Evolutionary conservation across 1,140 invertebrate genomes (phyloP).

Genomic region (Saccostrea echinata): DNA sequence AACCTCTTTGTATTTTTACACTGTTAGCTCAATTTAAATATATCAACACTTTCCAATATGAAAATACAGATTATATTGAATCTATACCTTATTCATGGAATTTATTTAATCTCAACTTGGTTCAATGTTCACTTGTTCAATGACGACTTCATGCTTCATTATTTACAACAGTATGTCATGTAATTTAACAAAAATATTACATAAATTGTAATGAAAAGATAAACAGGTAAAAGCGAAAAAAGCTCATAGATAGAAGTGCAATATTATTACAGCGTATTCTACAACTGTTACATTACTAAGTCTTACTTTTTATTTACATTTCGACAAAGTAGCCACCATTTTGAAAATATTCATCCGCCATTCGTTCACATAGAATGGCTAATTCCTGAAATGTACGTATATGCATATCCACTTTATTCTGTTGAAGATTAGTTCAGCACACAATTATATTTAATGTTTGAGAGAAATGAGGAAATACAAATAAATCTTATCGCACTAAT

Average conservation of each 20-base stretch:
- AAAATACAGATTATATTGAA: too few relatives aligned
- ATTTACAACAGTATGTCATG: not conserved
- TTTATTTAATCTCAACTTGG: too few relatives aligned
- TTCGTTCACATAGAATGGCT: not conserved
- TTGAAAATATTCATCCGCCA: conserved; percentile 15
- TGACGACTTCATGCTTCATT: not conserved
- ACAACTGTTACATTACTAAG: not conserved
- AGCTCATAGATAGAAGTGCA: not conserved
- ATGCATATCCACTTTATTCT: too few relatives aligned
- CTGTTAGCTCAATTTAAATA: too few relatives aligned
- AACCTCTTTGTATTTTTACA: too few relatives aligned
- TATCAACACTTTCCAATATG: too few relatives aligned
- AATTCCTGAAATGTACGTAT: too few relatives aligned
- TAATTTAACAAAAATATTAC: not conserved
- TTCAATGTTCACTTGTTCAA: not conserved
- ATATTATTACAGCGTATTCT: not conserved
- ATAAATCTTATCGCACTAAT: not conserved
- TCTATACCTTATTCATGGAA: too few relatives aligned
- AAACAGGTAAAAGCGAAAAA: not conserved
- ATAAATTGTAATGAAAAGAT: not conserved
- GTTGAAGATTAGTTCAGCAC: too few relatives aligned
- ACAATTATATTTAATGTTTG: too few relatives aligned
- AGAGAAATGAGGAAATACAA: too few relatives aligned
- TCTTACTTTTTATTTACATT: conserved; percentile 40
- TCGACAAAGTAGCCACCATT: conserved; percentile 24